Conservation (phyloP, 2,888 invertebrate genomes). For the Tricholauxania praeusta region DNA sequence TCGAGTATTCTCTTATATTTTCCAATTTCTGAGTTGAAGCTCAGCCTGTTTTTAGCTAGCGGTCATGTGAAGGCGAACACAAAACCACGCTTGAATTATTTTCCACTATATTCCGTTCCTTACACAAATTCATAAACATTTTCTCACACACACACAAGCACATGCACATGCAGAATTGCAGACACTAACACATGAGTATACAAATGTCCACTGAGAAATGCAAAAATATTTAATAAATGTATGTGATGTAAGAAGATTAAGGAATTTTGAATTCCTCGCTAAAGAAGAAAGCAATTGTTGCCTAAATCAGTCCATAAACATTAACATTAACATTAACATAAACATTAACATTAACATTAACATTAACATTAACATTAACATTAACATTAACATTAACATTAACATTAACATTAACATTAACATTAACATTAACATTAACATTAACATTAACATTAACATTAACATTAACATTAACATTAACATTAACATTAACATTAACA, state of each 20-base stretch:
- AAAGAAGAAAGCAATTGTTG: no score
- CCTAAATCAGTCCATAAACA: background rate
- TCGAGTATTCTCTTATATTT: conserved; percentile 12
- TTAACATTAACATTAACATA: background rate
- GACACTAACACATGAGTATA: no score
- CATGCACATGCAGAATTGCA: background rate
- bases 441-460: background rate
- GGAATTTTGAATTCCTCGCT: no score
- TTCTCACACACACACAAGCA: conserved; percentile 6
- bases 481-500: background rate
- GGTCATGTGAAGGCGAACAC: conserved; percentile 38
- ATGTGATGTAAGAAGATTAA: no score
- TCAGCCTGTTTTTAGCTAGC: conserved; percentile 30
- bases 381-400: background rate
- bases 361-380: background rate
- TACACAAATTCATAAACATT: conserved; percentile 5
- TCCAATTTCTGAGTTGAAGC: conserved; percentile 24
- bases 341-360: background rate
- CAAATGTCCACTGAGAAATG: no score
- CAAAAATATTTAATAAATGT: no score
- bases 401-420: background rate
- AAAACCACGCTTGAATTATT: conserved; percentile 43
- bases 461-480: background rate
- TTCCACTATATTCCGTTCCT: conserved; percentile 35
- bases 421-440: background rate